These are phyloP conservation scores for Anthrax anthrax DNA, from an alignment of 2,888 invertebrate species.

Conservation along the genomic window DNA sequence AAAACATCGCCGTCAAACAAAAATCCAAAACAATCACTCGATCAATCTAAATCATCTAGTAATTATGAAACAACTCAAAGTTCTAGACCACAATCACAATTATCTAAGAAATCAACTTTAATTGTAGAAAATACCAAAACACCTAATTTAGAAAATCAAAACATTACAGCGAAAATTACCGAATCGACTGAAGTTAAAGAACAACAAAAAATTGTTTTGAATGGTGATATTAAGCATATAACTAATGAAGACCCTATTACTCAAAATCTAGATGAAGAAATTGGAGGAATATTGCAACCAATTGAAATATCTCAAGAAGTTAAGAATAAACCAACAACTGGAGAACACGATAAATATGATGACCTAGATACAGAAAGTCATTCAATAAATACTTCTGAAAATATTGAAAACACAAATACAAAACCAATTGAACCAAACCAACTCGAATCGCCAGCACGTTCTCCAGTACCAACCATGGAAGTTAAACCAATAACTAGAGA, in stretches of 20 bases:
- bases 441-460: neutral
- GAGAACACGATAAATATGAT: neutral
- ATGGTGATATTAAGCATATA: too few relatives aligned
- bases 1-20: too few relatives aligned
- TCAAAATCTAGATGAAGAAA: too few relatives aligned
- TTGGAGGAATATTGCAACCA: too few relatives aligned
- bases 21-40: too few relatives aligned
- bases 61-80: neutral
- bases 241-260: too few relatives aligned
- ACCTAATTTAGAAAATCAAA: constrained; percentile 1
- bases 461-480: constrained; percentile 4
- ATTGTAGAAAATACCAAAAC: neutral
- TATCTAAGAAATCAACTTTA: constrained; percentile 36
- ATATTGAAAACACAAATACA: neutral
- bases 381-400: neutral
- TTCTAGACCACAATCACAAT: constrained; percentile 18
- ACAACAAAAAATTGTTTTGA: too few relatives aligned
- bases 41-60: neutral
- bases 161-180: neutral
- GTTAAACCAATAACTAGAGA: constrained; percentile 2
- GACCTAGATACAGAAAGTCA: neutral
- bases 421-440: neutral
- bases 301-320: neutral
- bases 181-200: neutral
- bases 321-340: too few relatives aligned